A percentile compares a stretch with the other conserved stretches of the same genome.
These are phyloP conservation scores for Arctia plantaginis DNA, from an alignment of 2,888 invertebrate genomes.

Conservation along the genomic window DNA sequence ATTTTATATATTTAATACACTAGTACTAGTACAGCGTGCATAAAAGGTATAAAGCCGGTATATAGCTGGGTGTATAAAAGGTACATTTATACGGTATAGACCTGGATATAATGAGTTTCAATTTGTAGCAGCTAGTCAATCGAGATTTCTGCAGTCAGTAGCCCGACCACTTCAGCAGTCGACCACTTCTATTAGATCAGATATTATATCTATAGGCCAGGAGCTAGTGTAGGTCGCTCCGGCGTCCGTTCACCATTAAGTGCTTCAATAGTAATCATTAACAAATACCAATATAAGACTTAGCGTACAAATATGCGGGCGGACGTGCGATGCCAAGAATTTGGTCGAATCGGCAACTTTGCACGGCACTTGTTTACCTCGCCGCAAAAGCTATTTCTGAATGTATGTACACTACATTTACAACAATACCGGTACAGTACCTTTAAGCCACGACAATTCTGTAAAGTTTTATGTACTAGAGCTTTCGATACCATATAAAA, in stretches of 20 bases:
- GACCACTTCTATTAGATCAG: neutral
- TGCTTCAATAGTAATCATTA: constrained; percentile 59
- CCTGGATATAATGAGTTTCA: neutral
- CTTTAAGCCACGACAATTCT: constrained; percentile 54
- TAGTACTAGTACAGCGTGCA: too few relatives aligned
- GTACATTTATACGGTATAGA: neutral
- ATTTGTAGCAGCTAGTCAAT: neutral
- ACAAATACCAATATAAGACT: constrained; percentile 57
- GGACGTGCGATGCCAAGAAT: constrained; percentile 77
- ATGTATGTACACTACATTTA: constrained; percentile 57
- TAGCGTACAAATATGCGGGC: constrained; percentile 71
- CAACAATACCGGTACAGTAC: constrained; percentile 53
- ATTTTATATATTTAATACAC: neutral
- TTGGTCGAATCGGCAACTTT: constrained; percentile 75
- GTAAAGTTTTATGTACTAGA: constrained; percentile 19
- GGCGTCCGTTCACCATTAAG: constrained; percentile 58
- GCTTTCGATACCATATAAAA: neutral
- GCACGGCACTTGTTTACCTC: constrained; percentile 79
- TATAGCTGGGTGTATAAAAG: neutral
- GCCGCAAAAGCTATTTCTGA: constrained; percentile 71
- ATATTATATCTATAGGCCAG: neutral
- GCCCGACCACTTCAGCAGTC: too few relatives aligned
- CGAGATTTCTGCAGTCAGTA: neutral
- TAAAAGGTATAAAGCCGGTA: neutral
- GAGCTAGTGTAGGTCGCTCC: constrained; percentile 32